Conservation (phyloP, 1,140 invertebrate species). For the Drusus annulatus region DNA sequence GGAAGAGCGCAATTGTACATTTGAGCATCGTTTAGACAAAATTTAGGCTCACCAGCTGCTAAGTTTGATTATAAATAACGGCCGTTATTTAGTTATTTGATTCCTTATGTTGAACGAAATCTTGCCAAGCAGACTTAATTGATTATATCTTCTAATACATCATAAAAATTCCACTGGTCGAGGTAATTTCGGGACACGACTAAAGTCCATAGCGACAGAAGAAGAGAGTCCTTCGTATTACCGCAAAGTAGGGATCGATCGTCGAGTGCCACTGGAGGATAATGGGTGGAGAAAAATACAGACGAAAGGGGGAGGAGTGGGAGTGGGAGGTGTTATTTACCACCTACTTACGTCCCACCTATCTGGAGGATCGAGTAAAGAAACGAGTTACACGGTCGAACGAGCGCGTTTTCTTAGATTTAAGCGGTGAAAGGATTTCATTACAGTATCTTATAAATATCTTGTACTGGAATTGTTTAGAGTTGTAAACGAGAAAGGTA, state of each 20-base stretch:
- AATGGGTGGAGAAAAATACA: slow-evolving; percentile 49
- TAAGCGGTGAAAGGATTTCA: not conserved
- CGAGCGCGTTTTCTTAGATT: slow-evolving; percentile 50
- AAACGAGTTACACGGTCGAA: slow-evolving; percentile 54
- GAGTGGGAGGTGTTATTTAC: too few relatives aligned
- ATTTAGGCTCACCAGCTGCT: too few relatives aligned
- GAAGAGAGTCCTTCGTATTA: slow-evolving; percentile 37
- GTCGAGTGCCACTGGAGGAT: slow-evolving; percentile 48
- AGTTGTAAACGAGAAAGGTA: too few relatives aligned
- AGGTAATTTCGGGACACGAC: slow-evolving; percentile 31
- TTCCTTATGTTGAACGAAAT: too few relatives aligned
- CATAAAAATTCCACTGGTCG: not conserved
- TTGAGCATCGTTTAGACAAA: too few relatives aligned
- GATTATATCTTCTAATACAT: too few relatives aligned
- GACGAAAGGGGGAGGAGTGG: slow-evolving; percentile 32
- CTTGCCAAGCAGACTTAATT: too few relatives aligned
- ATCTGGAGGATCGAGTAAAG: slow-evolving; percentile 51
- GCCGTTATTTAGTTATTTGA: too few relatives aligned
- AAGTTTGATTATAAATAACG: too few relatives aligned
- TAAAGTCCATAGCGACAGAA: slow-evolving; percentile 29
- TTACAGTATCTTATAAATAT: too few relatives aligned
- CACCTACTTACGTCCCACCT: not conserved
- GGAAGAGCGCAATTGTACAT: too few relatives aligned
- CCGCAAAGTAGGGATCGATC: slow-evolving; percentile 52
- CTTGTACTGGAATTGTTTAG: too few relatives aligned